A percentile compares a stretch with the other conserved stretches of the same genome.
phyloP scores from a whole-genome alignment of 2,888 invertebrate genomes.

The Hirtodrosophila duncani region DNA sequence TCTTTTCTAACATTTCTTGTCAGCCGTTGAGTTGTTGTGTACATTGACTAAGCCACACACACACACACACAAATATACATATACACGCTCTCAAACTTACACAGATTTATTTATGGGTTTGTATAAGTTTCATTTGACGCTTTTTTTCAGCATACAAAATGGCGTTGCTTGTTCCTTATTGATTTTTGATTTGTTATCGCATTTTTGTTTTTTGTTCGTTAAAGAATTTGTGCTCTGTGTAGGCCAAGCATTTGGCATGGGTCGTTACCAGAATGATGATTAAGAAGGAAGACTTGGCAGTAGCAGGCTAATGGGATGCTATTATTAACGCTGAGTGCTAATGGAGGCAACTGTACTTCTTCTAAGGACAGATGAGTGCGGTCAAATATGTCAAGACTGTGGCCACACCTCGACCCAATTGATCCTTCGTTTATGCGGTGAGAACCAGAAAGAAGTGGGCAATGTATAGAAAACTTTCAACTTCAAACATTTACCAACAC shows the following conservation, averaged over 20 bases:
- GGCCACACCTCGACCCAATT: neutral
- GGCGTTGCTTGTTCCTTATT: conserved; percentile 58
- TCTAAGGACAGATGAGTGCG: neutral
- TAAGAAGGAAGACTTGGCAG: too few species aligned
- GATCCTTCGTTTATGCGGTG: too few species aligned
- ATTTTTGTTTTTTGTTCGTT: conserved; percentile 12
- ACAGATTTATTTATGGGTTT: conserved; percentile 63
- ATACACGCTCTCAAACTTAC: conserved; percentile 2
- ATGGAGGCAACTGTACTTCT: conserved; percentile 31
- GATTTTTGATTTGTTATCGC: conserved; percentile 60
- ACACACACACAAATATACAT: conserved; percentile 26
- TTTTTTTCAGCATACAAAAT: conserved; percentile 47
- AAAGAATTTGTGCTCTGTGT: conserved; percentile 12
- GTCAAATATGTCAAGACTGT: too few species aligned
- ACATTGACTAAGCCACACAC: too few species aligned
- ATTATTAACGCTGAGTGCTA: too few species aligned
- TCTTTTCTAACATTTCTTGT: conserved; percentile 58
- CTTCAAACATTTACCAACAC: too few species aligned
- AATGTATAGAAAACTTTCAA: too few species aligned
- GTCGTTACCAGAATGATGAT: conserved; percentile 13
- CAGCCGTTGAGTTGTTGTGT: conserved; percentile 30
- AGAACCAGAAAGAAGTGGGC: too few species aligned
- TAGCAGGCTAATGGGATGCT: too few species aligned
- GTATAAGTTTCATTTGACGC: conserved; percentile 62
- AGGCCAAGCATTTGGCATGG: conserved; percentile 8